Evolutionary conservation across 1,140 invertebrate genomes (phyloP).

Genomic region (Dermatophagoides farinae): DNA sequence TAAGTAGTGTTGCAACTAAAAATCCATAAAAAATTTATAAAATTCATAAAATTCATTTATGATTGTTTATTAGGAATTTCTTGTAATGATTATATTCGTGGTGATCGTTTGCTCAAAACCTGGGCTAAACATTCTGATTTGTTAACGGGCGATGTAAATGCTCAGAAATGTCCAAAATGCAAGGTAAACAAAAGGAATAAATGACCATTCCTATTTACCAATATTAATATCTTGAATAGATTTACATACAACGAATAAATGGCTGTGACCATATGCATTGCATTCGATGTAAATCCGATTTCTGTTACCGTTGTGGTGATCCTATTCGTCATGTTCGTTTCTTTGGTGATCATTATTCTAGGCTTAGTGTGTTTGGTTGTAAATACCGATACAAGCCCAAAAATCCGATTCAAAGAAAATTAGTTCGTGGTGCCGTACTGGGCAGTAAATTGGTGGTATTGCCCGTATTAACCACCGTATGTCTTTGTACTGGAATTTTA

Average conservation of each 20-base stretch:
- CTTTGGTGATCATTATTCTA: slow-evolving; percentile 28
- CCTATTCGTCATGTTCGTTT: slow-evolving; percentile 25
- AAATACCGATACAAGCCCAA: slow-evolving; percentile 27
- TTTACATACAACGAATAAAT: slow-evolving; percentile 27
- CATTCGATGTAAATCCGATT: slow-evolving; percentile 26
- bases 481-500: slow-evolving; percentile 23
- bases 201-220: not conserved
- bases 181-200: slow-evolving; percentile 23
- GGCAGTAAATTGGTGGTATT: slow-evolving; percentile 26
- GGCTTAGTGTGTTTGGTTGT: slow-evolving; percentile 29
- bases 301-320: slow-evolving; percentile 30
- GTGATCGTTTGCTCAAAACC: slow-evolving; percentile 26
- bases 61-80: slow-evolving; percentile 17
- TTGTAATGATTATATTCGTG: slow-evolving; percentile 27
- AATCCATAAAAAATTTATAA: not conserved
- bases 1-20: not conserved
- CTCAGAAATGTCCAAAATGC: slow-evolving; percentile 30
- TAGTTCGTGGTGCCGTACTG: slow-evolving; percentile 27
- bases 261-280: slow-evolving; percentile 32
- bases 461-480: slow-evolving; percentile 22
- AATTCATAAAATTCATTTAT: not conserved
- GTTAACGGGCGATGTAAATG: slow-evolving; percentile 27
- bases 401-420: slow-evolving; percentile 24
- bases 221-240: slow-evolving; percentile 19
- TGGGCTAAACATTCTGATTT: slow-evolving; percentile 26